phyloP scores from a whole-genome alignment of 1,140 invertebrate species.

The Pachyrhynchus sulphureomaculatus region DNA sequence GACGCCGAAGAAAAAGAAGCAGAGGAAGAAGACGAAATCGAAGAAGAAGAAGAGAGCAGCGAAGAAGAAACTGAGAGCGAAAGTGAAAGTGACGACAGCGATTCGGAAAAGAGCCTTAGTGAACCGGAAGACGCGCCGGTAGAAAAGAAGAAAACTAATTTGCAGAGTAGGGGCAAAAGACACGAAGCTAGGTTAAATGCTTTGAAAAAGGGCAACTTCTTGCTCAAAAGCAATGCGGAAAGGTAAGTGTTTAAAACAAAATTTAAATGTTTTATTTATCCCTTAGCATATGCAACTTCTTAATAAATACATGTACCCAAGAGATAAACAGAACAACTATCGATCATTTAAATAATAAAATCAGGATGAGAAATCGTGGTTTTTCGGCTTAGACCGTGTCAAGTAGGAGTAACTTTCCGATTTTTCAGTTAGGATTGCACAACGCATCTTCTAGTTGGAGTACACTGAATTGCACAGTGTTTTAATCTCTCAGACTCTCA shows the following conservation, averaged over 20 bases:
- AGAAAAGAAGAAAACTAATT: constrained; percentile 65
- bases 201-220: constrained; percentile 82
- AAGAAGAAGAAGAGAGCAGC: constrained; percentile 61
- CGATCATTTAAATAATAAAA: too few relatives aligned
- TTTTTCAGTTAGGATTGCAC: too few relatives aligned
- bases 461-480: too few relatives aligned
- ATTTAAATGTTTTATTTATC: too few relatives aligned
- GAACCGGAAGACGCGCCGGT: constrained; percentile 65
- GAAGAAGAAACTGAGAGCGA: constrained; percentile 62
- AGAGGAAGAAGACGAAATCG: constrained; percentile 59
- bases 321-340: too few relatives aligned
- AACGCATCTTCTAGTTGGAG: too few relatives aligned
- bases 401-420: too few relatives aligned
- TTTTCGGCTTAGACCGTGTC: too few relatives aligned
- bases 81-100: constrained; percentile 62
- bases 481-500: too few relatives aligned
- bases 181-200: constrained; percentile 75
- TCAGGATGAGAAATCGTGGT: too few relatives aligned
- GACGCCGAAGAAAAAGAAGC: constrained; percentile 67
- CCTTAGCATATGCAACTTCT: too few relatives aligned
- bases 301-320: too few relatives aligned
- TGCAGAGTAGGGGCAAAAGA: constrained; percentile 63
- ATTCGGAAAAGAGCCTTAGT: constrained; percentile 58
- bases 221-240: constrained; percentile 82
- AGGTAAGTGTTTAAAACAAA: constrained; percentile 51